Conservation (phyloP, 2,797 vertebrate genomes). For the Etheostoma perlongum region DNA sequence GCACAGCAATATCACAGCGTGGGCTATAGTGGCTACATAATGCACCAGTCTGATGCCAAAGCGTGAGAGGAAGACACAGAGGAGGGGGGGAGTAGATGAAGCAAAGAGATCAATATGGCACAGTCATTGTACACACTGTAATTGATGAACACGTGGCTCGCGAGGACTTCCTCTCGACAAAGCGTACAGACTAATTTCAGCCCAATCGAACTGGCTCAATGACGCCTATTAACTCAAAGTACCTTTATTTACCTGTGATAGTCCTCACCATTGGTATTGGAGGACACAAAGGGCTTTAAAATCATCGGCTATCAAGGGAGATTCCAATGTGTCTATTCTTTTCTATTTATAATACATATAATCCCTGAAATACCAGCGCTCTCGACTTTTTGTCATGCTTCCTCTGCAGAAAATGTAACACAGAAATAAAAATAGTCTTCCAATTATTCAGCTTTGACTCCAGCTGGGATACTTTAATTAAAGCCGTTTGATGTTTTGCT, state of each 20-base stretch:
- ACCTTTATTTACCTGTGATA: slow-evolving; percentile 55
- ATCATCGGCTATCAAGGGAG: slow-evolving; percentile 19
- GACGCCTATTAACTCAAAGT: slow-evolving; percentile 63
- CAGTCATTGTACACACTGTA: slow-evolving; percentile 77
- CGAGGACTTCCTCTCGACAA: slow-evolving; percentile 54
- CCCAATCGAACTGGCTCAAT: slow-evolving; percentile 68
- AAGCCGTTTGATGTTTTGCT: slow-evolving; percentile 52
- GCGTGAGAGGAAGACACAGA: slow-evolving; percentile 6
- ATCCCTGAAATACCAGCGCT: slow-evolving; percentile 39
- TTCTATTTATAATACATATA: slow-evolving; percentile 39
- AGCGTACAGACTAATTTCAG: slow-evolving; percentile 66
- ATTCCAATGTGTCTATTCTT: slow-evolving; percentile 2
- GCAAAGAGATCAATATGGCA: slow-evolving; percentile 75
- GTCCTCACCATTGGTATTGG: neutral
- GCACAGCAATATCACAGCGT: slow-evolving; percentile 34
- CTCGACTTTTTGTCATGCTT: slow-evolving; percentile 22
- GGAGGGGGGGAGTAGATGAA: slow-evolving; percentile 64
- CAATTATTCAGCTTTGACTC: slow-evolving; percentile 41
- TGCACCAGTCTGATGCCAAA: slow-evolving; percentile 25
- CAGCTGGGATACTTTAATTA: slow-evolving; percentile 57
- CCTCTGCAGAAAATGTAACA: slow-evolving; percentile 42
- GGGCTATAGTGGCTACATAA: slow-evolving; percentile 28
- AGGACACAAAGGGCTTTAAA: slow-evolving; percentile 34
- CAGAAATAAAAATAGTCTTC: slow-evolving; percentile 39
- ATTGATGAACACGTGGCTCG: slow-evolving; percentile 75